A percentile compares a stretch with the other conserved stretches of the same genome.
Evolutionary conservation across 2,113 vertebrate genomes (phyloP).

Genomic region (Jaculus jaculus): DNA sequence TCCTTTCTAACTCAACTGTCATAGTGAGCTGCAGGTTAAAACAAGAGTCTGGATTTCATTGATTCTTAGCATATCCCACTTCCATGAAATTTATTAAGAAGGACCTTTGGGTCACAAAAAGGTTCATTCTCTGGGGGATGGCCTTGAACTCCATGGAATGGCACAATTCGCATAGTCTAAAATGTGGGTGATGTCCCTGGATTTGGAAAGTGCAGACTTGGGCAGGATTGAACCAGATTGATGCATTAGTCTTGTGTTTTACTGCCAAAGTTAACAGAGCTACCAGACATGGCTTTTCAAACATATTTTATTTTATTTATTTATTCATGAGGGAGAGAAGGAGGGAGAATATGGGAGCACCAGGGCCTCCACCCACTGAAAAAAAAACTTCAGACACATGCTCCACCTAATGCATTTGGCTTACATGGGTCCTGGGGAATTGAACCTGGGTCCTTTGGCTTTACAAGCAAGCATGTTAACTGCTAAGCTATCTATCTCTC

Average conservation of each 20-base stretch:
- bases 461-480: too few relatives aligned
- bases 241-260: background rate
- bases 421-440: too few relatives aligned
- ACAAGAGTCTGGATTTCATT: background rate
- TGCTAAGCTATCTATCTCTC: too few relatives aligned
- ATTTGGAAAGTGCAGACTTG: background rate
- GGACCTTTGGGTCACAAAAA: background rate
- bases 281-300: background rate
- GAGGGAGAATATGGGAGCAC: too few relatives aligned
- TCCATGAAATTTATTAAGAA: background rate
- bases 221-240: background rate
- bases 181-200: background rate
- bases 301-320: too few relatives aligned
- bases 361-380: too few relatives aligned
- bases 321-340: too few relatives aligned
- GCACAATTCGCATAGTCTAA: background rate
- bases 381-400: too few relatives aligned
- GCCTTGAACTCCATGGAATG: background rate
- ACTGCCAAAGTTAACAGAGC: background rate
- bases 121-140: rapidly evolving
- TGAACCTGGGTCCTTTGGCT: too few relatives aligned
- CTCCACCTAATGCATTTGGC: too few relatives aligned
- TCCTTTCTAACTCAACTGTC: background rate
- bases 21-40: background rate
- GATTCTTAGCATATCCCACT: background rate